phyloP scores from a whole-genome alignment of 2,888 invertebrate species.

The Tetrapedia diversipes region DNA sequence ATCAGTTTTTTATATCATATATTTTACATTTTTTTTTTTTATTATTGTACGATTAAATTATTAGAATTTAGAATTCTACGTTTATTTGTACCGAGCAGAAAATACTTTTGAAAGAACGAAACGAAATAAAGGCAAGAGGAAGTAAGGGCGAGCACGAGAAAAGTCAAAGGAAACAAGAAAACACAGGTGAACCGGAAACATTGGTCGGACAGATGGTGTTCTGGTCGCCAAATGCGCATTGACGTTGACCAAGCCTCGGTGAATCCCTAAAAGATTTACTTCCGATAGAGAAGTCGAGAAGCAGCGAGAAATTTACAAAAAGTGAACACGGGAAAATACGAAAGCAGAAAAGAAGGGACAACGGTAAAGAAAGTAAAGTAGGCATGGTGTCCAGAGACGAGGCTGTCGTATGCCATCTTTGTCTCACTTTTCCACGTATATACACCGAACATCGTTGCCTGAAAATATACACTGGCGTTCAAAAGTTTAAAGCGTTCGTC shows the following conservation, averaged over 20 bases:
- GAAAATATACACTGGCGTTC: neutral
- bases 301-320: neutral
- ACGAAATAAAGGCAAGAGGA: no score
- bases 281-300: neutral
- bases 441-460: no score
- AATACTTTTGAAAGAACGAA: neutral
- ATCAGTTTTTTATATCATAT: no score
- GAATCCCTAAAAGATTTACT: slow-evolving; percentile 11
- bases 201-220: neutral
- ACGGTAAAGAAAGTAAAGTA: neutral
- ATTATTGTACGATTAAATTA: no score
- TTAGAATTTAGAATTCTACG: no score
- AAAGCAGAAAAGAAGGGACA: neutral
- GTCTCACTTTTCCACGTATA: neutral
- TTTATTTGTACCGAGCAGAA: no score
- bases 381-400: neutral
- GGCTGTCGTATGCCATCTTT: neutral
- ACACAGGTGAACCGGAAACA: neutral
- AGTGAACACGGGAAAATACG: neutral
- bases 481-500: no score
- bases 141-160: neutral
- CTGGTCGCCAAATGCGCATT: neutral
- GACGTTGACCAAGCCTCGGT: neutral
- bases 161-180: neutral
- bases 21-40: no score